A percentile compares a stretch with the other conserved stretches of the same genome.
These are phyloP conservation scores for Asteroscopus sphinx DNA, from an alignment of 2,888 invertebrate species.

Conservation along the genomic window DNA sequence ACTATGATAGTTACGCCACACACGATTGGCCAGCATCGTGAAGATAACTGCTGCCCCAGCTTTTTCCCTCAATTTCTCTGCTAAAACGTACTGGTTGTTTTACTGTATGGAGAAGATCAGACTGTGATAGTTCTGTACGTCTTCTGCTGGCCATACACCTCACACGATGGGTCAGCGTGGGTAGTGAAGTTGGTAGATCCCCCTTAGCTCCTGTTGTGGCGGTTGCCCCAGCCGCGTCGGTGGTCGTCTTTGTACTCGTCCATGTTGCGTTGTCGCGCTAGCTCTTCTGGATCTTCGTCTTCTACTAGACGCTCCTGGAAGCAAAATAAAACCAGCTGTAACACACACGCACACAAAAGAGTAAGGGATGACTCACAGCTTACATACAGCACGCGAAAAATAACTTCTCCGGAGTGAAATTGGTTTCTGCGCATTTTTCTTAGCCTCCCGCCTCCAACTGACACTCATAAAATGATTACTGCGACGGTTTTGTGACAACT, in stretches of 20 bases:
- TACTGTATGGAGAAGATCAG: neutral
- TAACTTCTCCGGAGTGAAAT: too few species aligned
- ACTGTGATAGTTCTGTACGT: neutral
- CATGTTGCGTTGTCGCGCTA: constrained; percentile 92
- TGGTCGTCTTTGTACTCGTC: constrained; percentile 97
- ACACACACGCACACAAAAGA: too few species aligned
- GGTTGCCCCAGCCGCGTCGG: constrained; percentile 96
- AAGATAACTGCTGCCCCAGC: too few species aligned
- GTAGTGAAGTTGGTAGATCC: neutral
- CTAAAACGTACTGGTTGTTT: neutral
- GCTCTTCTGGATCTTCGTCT: constrained; percentile 92
- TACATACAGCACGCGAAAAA: too few species aligned
- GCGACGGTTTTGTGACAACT: too few species aligned
- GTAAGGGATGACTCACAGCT: too few species aligned
- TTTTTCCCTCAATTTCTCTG: neutral
- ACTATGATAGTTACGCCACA: too few species aligned
- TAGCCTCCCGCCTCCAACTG: too few species aligned
- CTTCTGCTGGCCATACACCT: neutral
- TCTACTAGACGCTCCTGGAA: constrained; percentile 91
- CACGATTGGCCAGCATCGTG: too few species aligned
- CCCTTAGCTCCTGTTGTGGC: constrained; percentile 93
- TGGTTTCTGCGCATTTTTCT: too few species aligned
- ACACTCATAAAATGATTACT: too few species aligned
- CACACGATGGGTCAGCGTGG: constrained; percentile 17
- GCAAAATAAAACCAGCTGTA: too few species aligned